phyloP scores from a whole-genome alignment of 2,888 invertebrate species.

The Pecten maximus region DNA sequence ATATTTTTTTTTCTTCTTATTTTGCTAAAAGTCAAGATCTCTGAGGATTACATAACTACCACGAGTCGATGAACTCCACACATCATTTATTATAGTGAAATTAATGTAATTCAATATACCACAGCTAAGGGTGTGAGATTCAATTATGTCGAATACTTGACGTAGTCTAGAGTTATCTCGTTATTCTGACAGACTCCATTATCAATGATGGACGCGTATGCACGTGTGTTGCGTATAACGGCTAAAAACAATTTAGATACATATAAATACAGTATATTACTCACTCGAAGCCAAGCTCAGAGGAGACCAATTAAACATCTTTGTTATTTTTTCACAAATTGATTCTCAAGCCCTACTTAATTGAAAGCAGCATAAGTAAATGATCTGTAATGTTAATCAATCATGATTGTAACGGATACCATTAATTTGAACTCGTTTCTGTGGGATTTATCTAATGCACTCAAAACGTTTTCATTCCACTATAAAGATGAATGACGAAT shows the following conservation, averaged over 20 bases:
- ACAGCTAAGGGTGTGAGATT: neutral
- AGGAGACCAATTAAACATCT: neutral
- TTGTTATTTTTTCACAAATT: neutral
- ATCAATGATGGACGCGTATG: neutral
- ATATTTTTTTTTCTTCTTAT: neutral
- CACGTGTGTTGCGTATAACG: neutral
- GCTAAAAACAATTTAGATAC: neutral
- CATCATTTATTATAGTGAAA: neutral
- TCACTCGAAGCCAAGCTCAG: neutral
- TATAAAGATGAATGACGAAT: too few relatives aligned
- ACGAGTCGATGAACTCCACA: neutral
- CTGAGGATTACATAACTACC: neutral
- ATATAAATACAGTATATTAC: neutral
- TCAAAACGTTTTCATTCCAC: too few relatives aligned
- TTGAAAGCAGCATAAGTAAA: neutral
- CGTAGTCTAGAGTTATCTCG: neutral
- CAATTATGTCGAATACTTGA: conserved; percentile 13
- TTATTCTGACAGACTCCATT: neutral
- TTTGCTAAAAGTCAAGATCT: neutral
- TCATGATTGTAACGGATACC: too few relatives aligned
- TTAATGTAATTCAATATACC: neutral
- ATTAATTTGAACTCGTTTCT: too few relatives aligned
- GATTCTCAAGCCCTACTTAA: neutral
- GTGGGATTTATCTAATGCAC: too few relatives aligned
- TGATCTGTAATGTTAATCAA: neutral